Base-by-base conservation (phyloP, 2,797 vertebrate genomes). In the Perodicticus potto region DNA sequence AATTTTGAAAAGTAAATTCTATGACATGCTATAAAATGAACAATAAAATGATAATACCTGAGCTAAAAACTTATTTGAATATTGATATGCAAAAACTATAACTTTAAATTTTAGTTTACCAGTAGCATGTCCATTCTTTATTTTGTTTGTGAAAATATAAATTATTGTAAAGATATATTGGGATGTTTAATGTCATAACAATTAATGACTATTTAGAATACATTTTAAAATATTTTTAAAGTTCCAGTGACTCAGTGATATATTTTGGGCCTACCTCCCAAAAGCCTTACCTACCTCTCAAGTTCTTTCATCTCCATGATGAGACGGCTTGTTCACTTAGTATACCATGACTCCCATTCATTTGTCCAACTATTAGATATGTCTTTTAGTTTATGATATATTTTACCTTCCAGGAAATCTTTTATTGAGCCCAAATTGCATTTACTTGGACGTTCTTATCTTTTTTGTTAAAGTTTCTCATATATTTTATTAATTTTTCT, bases 1-100 rank as follows among this genome's bases (percentile, higher is more conserved):
- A 77, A 29, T 53, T 92, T 95, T 89, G 37, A 84, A 95, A 7
- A 89, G 17, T 83, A n/a, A 57, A 22, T 81, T 88, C 25, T 53
- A 29, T 37, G 16, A 85, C 88, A 82, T 61, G 9, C 17, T 88
- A 53, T 55, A n/a, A 93, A 91, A 86, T 65, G 9, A 29, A 55
- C 5, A 86, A 88, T 40, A 61, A 86, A 94, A 34, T 77, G 7
- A 80, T 40, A 88, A 73, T 61, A 63, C 10, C 2, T 45, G 9
- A 92, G n/a, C 9, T 65, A 27, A 2, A 92, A 32, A 37, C 20
- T 63, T 87, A 70, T 91, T 86, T 53, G 32, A 78, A 70, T 37
- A 19, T 82, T 85, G 27, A 7, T 59, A 27, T 70, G 1, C 86
- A 92, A 87, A 90, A 53, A 69, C 7, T 25, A 40, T 81, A 43